These are phyloP conservation scores for Athene cunicularia DNA, from an alignment of 2,113 vertebrate genomes.

Conservation along the genomic window DNA sequence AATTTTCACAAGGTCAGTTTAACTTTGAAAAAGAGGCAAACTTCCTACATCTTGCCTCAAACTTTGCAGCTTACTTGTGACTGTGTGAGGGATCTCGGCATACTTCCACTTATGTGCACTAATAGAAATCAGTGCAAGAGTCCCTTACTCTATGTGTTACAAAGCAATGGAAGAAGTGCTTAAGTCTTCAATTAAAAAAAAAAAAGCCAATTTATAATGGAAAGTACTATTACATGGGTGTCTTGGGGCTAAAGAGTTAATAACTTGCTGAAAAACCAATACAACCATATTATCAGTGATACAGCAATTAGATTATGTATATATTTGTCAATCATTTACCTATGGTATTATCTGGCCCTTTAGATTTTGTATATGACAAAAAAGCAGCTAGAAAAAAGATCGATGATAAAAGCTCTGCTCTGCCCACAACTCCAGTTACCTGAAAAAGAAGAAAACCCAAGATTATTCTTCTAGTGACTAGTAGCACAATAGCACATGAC, in stretches of 20 bases:
- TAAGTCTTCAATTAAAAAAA: neutral
- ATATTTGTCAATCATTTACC: slow-evolving; percentile 73
- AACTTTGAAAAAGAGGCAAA: neutral
- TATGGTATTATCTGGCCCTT: slow-evolving; percentile 88
- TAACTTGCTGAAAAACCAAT: neutral
- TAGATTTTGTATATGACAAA: slow-evolving; percentile 93
- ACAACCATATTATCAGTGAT: neutral
- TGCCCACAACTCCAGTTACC: slow-evolving; percentile 96
- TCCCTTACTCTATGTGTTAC: neutral
- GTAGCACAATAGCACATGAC: neutral
- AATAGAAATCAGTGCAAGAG: neutral
- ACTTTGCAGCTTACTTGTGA: neutral
- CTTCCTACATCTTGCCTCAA: neutral
- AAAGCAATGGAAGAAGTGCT: neutral
- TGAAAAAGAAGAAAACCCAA: slow-evolving; percentile 19
- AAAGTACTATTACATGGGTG: neutral
- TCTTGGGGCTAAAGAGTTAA: neutral
- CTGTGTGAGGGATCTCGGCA: neutral
- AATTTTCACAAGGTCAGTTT: neutral
- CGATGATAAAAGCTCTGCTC: slow-evolving; percentile 96
- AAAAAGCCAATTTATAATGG: neutral
- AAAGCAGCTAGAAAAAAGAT: slow-evolving; percentile 96
- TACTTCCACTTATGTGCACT: neutral
- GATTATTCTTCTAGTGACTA: neutral
- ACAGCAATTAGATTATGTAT: neutral